These are phyloP conservation scores for Oreochromis grahami DNA, from an alignment of 2,797 vertebrate genomes.

Conservation along the genomic window DNA sequence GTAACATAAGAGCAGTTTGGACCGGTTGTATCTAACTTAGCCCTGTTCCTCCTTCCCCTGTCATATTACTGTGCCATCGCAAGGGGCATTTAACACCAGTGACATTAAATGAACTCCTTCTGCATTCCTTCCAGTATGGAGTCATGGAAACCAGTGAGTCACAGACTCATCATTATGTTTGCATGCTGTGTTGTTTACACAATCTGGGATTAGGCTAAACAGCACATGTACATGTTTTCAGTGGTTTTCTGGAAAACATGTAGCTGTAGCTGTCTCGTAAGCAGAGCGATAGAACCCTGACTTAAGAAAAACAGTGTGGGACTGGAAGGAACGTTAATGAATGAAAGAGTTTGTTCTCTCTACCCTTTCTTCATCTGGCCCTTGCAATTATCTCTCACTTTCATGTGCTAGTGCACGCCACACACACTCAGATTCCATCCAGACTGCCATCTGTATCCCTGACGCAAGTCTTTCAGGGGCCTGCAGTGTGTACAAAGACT, in stretches of 20 bases:
- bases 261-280: neutral
- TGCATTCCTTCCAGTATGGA: slow-evolving; percentile 65
- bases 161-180: slow-evolving; percentile 44
- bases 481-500: slow-evolving; percentile 35
- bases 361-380: neutral
- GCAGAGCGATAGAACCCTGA: neutral
- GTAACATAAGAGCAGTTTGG: neutral
- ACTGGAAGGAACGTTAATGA: slow-evolving; percentile 35
- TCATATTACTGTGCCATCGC: slow-evolving; percentile 15
- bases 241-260: slow-evolving; percentile 12
- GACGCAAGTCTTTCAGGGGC: neutral
- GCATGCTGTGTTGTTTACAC: slow-evolving; percentile 49
- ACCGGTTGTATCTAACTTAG: neutral
- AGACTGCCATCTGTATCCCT: slow-evolving; percentile 18
- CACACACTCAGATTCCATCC: slow-evolving; percentile 15
- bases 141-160: slow-evolving; percentile 52
- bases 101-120: slow-evolving; percentile 29
- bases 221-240: neutral
- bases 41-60: neutral
- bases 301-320: slow-evolving; percentile 13
- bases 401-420: neutral
- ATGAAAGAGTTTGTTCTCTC: neutral
- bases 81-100: slow-evolving; percentile 29
- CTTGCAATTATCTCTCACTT: neutral
- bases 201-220: slow-evolving; percentile 35